A percentile compares a stretch with the other conserved stretches of the same genome.
These are phyloP conservation scores for Hydrotaea cyrtoneurina DNA, from an alignment of 2,888 invertebrate genomes.

Conservation along the genomic window DNA sequence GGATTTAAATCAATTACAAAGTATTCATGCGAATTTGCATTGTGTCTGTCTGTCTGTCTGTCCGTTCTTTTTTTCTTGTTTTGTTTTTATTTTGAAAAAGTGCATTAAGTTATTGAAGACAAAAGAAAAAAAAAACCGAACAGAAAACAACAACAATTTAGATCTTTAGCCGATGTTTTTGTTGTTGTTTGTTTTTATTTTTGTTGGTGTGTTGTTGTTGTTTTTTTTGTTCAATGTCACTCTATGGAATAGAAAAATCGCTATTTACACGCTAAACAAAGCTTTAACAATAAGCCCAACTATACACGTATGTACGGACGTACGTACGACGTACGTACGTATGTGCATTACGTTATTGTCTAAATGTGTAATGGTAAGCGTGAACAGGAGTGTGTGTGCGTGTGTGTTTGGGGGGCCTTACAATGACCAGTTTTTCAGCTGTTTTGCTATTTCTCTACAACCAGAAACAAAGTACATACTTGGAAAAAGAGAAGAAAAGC, in stretches of 20 bases:
- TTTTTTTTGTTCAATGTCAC: constrained; percentile 63
- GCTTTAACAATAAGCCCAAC: constrained; percentile 43
- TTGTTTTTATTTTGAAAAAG: neutral
- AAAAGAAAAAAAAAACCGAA: neutral
- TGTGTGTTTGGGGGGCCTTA: constrained; percentile 24
- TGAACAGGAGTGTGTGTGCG: neutral
- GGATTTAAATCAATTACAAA: constrained; percentile 11
- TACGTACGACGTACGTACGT: neutral
- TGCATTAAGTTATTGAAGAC: constrained; percentile 12
- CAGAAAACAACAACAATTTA: too few species aligned
- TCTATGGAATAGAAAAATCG: constrained; percentile 47
- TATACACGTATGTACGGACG: neutral
- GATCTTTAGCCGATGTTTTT: neutral
- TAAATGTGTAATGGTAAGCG: neutral
- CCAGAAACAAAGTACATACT: constrained; percentile 26
- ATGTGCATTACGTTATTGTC: neutral
- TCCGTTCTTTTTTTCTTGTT: too few species aligned
- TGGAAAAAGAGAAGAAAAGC: constrained; percentile 15
- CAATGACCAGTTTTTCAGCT: constrained; percentile 54
- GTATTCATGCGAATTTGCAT: constrained; percentile 7
- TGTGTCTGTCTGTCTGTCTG: neutral
- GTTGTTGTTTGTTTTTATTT: neutral
- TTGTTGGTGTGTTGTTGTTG: constrained; percentile 24
- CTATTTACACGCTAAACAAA: constrained; percentile 64
- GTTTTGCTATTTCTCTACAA: constrained; percentile 12